These are phyloP conservation scores for Parasteatoda tepidariorum DNA, from an alignment of 1,140 invertebrate genomes.

Conservation along the genomic window DNA sequence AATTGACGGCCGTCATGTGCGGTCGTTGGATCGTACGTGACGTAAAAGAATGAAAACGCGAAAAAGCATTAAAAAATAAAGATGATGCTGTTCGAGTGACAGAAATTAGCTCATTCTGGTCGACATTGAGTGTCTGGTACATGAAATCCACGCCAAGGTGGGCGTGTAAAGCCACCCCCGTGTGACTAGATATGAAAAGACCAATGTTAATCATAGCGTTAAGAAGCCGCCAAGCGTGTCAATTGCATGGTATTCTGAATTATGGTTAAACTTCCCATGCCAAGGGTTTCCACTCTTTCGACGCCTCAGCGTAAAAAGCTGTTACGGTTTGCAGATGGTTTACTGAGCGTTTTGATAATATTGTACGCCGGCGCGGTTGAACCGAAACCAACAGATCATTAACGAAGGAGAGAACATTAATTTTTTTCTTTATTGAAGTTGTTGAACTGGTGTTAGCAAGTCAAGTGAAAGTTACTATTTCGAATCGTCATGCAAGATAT, in stretches of 20 bases:
- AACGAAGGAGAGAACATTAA: neutral
- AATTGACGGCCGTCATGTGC: neutral
- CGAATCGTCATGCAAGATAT: too few relatives aligned
- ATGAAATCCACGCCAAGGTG: neutral
- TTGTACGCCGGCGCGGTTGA: neutral
- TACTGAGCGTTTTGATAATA: neutral
- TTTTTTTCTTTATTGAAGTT: too few relatives aligned
- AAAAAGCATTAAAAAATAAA: neutral
- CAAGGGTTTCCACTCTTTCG: too few relatives aligned
- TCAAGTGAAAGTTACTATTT: too few relatives aligned
- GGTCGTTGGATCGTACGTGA: neutral
- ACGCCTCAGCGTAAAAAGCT: neutral
- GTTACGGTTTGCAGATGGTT: neutral
- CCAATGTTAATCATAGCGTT: neutral
- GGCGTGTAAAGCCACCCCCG: neutral
- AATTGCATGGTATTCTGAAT: conserved; percentile 21
- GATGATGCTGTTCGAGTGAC: neutral
- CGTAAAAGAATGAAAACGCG: neutral
- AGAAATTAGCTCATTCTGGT: neutral
- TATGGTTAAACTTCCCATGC: neutral
- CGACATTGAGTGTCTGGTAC: neutral
- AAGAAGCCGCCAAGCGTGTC: neutral
- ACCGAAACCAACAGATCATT: neutral
- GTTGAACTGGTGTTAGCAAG: too few relatives aligned
- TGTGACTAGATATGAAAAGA: neutral